phyloP scores from a whole-genome alignment of 2,797 vertebrate species.

The Trachurus trachurus region DNA sequence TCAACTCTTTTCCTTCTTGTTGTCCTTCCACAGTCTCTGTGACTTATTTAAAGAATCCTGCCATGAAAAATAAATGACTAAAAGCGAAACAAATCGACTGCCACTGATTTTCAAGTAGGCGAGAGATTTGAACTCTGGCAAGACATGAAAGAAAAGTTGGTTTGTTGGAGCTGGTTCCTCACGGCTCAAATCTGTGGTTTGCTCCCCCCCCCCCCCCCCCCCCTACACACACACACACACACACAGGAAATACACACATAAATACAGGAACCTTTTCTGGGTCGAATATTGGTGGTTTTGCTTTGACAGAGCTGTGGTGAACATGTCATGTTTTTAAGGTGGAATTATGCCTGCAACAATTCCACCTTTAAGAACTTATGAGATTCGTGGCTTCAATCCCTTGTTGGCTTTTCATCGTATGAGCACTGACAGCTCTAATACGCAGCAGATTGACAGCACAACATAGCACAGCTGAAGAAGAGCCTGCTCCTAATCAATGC shows the following conservation, averaged over 20 bases:
- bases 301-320: not conserved
- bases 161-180: too few relatives aligned
- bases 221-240: too few relatives aligned
- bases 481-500: not conserved
- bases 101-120: not conserved
- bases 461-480: not conserved
- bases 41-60: not conserved
- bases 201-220: too few relatives aligned
- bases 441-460: not conserved
- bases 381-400: not conserved
- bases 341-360: not conserved
- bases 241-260: too few relatives aligned
- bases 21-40: not conserved
- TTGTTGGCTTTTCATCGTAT: not conserved
- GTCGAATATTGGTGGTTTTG: too few relatives aligned
- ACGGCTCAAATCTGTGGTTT: too few relatives aligned
- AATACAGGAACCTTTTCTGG: not conserved
- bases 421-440: slow-evolving; percentile 1
- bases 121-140: not conserved
- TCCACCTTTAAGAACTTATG: not conserved
- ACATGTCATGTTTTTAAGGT: not conserved
- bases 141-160: too few relatives aligned
- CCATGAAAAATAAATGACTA: not conserved
- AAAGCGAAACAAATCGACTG: not conserved
- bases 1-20: not conserved